Conservation (phyloP, 2,797 vertebrate species). For the Acanthornis magna region DNA sequence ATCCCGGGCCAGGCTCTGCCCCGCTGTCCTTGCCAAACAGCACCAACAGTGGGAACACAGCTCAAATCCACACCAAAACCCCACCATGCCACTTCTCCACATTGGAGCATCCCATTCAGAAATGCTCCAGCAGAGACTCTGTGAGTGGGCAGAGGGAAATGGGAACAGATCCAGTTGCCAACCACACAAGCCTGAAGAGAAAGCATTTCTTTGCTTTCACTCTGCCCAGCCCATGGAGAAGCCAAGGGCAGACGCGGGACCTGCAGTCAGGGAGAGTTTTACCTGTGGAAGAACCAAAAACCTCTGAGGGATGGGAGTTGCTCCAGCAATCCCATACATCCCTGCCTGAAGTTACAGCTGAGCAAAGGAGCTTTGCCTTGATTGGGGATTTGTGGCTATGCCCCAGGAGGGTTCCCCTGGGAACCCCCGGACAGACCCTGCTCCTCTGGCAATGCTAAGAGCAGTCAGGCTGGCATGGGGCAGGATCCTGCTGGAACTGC, state of each 20-base stretch:
- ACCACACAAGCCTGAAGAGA: neutral
- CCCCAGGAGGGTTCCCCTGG: neutral
- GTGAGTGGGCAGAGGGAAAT: neutral
- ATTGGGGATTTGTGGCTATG: neutral
- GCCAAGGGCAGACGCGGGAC: neutral
- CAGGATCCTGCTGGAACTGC: neutral
- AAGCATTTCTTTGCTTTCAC: neutral
- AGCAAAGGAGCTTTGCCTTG: neutral
- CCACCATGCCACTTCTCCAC: neutral
- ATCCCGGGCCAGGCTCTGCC: neutral
- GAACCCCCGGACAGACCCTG: neutral
- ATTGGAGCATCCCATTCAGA: rapidly evolving
- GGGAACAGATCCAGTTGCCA: neutral
- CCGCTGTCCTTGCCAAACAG: neutral
- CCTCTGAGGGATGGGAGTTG: neutral
- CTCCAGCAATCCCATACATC: neutral
- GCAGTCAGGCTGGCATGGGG: neutral
- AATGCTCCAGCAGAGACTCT: neutral
- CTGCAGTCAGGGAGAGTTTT: neutral
- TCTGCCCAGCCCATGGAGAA: neutral
- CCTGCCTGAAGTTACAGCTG: neutral
- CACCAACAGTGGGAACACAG: neutral
- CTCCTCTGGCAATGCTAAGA: neutral
- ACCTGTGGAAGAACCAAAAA: neutral
- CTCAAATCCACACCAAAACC: neutral